A percentile compares a stretch with the other conserved stretches of the same genome.
Conservation (phyloP, 2,113 vertebrate species). For the Ivindomyrus marchei region DNA sequence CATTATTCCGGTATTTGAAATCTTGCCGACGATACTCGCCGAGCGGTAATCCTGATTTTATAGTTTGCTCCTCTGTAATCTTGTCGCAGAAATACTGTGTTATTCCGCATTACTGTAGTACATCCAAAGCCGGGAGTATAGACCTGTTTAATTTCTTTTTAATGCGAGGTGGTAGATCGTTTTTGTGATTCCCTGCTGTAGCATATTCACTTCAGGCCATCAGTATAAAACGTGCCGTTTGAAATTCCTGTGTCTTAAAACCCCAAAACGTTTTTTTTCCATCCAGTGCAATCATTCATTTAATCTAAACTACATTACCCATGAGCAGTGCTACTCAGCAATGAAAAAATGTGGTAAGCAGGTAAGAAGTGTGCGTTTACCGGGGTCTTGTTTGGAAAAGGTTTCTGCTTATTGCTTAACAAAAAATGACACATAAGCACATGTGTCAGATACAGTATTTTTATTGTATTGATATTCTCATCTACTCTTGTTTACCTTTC, state of each 20-base stretch:
- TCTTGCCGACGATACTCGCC: neutral
- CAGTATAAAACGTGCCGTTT: neutral
- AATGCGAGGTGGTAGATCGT: neutral
- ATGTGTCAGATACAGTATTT: neutral
- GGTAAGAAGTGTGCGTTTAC: slow-evolving; percentile 32
- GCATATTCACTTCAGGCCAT: neutral
- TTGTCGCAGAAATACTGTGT: neutral
- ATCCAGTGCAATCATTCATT: slow-evolving; percentile 33
- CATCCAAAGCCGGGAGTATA: neutral
- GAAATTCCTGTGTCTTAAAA: neutral
- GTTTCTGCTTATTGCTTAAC: slow-evolving; percentile 3
- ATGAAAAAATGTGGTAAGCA: slow-evolving; percentile 30
- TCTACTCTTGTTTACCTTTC: neutral
- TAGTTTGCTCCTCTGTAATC: neutral
- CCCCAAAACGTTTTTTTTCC: slow-evolving; percentile 19
- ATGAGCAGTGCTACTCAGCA: slow-evolving; percentile 47
- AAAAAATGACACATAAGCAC: no score
- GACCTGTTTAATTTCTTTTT: neutral
- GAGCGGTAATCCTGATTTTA: neutral
- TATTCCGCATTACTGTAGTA: neutral
- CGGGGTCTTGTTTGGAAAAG: neutral
- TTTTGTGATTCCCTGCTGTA: neutral
- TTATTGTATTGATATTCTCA: neutral
- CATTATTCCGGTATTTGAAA: neutral
- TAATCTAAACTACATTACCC: slow-evolving; percentile 49